Evolutionary conservation across 2,113 vertebrate species (phyloP).

Genomic region (Hippocampus barbouri): DNA sequence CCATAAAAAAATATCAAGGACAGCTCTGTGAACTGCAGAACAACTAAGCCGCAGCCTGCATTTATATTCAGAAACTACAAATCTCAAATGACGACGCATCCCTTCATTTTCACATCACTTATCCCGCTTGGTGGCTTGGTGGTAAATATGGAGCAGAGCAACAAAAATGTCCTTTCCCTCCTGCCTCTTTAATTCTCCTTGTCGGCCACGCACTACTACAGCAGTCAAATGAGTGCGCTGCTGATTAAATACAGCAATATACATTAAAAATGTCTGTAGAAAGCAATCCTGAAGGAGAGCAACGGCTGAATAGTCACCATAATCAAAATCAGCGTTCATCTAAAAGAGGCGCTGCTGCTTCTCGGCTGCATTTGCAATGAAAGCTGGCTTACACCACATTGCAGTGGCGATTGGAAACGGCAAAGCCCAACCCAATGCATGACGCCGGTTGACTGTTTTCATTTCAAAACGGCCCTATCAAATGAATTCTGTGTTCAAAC

Average conservation of each 20-base stretch:
- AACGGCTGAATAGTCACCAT: not conserved
- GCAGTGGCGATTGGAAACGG: not conserved
- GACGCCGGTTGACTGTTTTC: too few relatives aligned
- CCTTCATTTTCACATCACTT: constrained; percentile 11
- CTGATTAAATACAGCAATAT: constrained; percentile 1
- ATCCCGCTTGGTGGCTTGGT: not conserved
- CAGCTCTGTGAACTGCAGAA: not conserved
- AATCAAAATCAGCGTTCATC: not conserved
- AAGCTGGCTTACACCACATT: not conserved
- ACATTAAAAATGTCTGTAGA: constrained; percentile 6
- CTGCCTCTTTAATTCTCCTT: constrained; percentile 1
- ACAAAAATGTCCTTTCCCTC: constrained; percentile 2
- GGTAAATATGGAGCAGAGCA: constrained; percentile 3
- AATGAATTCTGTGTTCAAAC: too few relatives aligned
- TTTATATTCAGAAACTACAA: constrained; percentile 15
- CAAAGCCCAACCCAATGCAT: not conserved
- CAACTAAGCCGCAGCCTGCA: constrained; percentile 2
- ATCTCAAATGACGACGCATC: not conserved
- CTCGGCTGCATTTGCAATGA: not conserved
- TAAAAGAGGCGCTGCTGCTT: not conserved
- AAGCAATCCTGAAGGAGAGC: constrained; percentile 4
- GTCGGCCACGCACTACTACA: constrained; percentile 1
- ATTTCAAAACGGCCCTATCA: too few relatives aligned
- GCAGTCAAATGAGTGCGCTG: not conserved
- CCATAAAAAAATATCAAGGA: not conserved